A percentile compares a stretch with the other conserved stretches of the same genome.
phyloP scores from a whole-genome alignment of 35 echinoderm and acorn worm species.

The Hemicentrotus pulcherrimus region DNA sequence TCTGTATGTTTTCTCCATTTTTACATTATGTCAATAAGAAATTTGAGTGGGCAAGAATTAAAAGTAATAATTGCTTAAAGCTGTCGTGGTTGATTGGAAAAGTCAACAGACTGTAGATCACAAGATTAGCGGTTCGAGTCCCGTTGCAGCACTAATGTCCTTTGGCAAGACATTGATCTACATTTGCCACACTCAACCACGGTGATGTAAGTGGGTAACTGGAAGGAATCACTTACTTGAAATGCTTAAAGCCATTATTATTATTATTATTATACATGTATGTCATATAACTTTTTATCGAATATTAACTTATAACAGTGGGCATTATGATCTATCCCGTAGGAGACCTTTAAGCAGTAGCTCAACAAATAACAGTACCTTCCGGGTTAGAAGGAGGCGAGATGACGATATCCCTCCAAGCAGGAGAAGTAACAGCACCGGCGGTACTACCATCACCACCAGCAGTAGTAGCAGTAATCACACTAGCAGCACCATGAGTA shows the following conservation, averaged over 20 bases:
- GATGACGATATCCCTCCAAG: neutral
- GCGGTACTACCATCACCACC: conserved; percentile 4
- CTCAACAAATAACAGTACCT: conserved; percentile 50
- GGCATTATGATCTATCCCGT: neutral
- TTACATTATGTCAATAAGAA: neutral
- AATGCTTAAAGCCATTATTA: too few relatives aligned
- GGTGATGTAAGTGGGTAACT: too few relatives aligned
- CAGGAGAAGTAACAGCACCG: conserved; percentile 29
- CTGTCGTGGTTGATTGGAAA: too few relatives aligned
- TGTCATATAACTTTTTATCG: too few relatives aligned
- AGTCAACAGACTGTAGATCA: too few relatives aligned
- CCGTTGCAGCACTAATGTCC: too few relatives aligned
- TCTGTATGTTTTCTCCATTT: neutral
- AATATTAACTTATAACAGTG: neutral
- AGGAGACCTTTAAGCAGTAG: conserved; percentile 34
- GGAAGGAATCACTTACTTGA: too few relatives aligned
- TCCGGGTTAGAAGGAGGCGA: neutral
- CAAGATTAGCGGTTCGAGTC: too few relatives aligned
- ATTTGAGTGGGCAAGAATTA: neutral
- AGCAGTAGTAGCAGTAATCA: neutral
- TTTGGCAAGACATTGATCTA: too few relatives aligned
- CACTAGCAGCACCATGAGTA: neutral
- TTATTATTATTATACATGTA: too few relatives aligned
- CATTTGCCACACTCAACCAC: too few relatives aligned
- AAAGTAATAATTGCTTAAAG: too few relatives aligned